Evolutionary conservation across 2,797 vertebrate species (phyloP).

Genomic region (Pangasius krempfi): DNA sequence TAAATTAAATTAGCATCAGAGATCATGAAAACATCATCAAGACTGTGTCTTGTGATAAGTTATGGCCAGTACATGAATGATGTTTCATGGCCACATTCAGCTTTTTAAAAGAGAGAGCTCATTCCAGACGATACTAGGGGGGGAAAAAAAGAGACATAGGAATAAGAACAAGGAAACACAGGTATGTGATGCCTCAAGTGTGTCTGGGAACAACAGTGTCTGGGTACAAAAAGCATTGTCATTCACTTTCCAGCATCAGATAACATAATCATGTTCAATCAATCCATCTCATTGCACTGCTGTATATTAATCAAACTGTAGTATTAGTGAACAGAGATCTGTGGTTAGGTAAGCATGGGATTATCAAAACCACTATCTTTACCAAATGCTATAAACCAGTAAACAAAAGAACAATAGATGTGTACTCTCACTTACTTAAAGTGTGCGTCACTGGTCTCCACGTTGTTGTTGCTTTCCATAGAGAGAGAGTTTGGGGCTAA

Average conservation of each 20-base stretch:
- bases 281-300: background rate
- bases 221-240: background rate
- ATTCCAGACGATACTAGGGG: background rate
- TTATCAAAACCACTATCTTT: background rate
- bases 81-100: background rate
- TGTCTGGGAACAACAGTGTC: background rate
- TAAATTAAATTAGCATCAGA: background rate
- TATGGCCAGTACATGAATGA: background rate
- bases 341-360: background rate
- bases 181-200: too few relatives aligned
- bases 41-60: background rate
- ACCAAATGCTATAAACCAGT: background rate
- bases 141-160: background rate
- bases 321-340: background rate
- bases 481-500: background rate
- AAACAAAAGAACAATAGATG: slow-evolving; percentile 13
- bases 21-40: background rate
- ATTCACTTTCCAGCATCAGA: background rate
- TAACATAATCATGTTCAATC: background rate
- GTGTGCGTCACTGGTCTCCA: background rate
- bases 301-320: background rate
- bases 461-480: background rate
- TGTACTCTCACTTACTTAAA: background rate
- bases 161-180: background rate
- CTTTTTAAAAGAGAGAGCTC: background rate